Evolutionary conservation across 2,797 vertebrate species (phyloP), one percentile per base, ranked within the genome.

Genomic region (Astyanax mexicanus): DNA sequence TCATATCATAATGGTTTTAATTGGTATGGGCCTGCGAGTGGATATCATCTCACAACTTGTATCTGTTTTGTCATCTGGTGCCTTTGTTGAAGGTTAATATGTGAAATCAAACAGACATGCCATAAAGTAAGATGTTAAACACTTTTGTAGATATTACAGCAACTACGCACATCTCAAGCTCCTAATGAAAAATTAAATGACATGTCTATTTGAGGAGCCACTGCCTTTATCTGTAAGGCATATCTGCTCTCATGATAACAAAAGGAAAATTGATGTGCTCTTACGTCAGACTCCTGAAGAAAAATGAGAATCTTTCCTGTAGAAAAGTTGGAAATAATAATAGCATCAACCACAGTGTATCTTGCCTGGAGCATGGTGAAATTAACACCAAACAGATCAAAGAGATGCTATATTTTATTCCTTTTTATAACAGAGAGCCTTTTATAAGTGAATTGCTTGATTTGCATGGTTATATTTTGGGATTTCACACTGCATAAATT

Each of bases 211-310:
- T 77, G 61, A n/a, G n/a, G 66, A 77, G 74, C 40, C 52, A 37
- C 49, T 60, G 51, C 29, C 40, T 62, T 72, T 78, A 77, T 83
- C 74, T 69, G 45, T 55, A 52, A 75, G 60, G 69, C 58, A 55
- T 68, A 55, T 72, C 60, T 72, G 64, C 61, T 69, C 54, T 72
- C 5, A 19, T 71, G 38, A 77, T 55, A 51, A 78, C 47, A 78
- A 72, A 60, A 65, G 69, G 75, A 58, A 72, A 70, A 69, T 80
- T 82, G 72, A 75, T 69, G 60, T 75, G 38, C 49, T 52, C 27
- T 82, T 84, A 67, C 80, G 64, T 80, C 75, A 68, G 45, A 67
- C 58, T 44, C 69, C 81, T 51, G 54, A 32, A 74, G 74, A 69
- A 66, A 67, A 64, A 42, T 21, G 29, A 9, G 45, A 66, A n/a